Conservation (phyloP, 2,113 vertebrate genomes). For the Osmerus eperlanus region DNA sequence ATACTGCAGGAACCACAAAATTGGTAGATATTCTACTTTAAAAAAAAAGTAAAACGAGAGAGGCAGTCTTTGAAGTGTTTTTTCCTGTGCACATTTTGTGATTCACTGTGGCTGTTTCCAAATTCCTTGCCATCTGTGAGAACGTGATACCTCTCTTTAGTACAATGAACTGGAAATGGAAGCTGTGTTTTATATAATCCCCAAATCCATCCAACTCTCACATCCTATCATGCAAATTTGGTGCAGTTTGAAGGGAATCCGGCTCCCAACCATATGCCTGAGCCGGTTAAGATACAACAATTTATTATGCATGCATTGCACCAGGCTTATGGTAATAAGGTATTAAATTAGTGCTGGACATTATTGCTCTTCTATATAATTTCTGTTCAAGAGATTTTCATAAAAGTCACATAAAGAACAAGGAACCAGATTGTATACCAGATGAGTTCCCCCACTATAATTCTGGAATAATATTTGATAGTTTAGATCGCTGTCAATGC, state of each 20-base stretch:
- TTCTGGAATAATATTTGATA: slow-evolving; percentile 38
- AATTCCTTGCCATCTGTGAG: slow-evolving; percentile 71
- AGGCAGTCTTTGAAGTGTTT: slow-evolving; percentile 37
- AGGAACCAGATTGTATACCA: slow-evolving; percentile 52
- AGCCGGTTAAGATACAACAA: slow-evolving; percentile 76
- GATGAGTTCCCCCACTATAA: slow-evolving; percentile 42
- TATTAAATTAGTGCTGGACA: slow-evolving; percentile 82
- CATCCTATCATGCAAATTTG: slow-evolving; percentile 81
- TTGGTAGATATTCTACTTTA: slow-evolving; percentile 19
- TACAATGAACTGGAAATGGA: slow-evolving; percentile 76
- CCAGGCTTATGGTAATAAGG: slow-evolving; percentile 79
- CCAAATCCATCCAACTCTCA: slow-evolving; percentile 80
- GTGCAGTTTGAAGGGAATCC: slow-evolving; percentile 76
- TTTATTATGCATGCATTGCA: slow-evolving; percentile 81
- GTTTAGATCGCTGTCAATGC: slow-evolving; percentile 23
- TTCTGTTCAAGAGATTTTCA: slow-evolving; percentile 67
- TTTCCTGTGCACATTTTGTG: neutral
- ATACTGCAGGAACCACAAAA: slow-evolving; percentile 7
- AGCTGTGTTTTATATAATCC: slow-evolving; percentile 80
- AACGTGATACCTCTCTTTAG: slow-evolving; percentile 78
- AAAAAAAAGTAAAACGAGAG: slow-evolving; percentile 19
- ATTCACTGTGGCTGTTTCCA: slow-evolving; percentile 15
- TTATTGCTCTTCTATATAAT: slow-evolving; percentile 75
- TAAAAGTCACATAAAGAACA: slow-evolving; percentile 65
- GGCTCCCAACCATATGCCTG: slow-evolving; percentile 73